Evolutionary conservation across 2,888 invertebrate species (phyloP).

Genomic region (Philereme vetulata): DNA sequence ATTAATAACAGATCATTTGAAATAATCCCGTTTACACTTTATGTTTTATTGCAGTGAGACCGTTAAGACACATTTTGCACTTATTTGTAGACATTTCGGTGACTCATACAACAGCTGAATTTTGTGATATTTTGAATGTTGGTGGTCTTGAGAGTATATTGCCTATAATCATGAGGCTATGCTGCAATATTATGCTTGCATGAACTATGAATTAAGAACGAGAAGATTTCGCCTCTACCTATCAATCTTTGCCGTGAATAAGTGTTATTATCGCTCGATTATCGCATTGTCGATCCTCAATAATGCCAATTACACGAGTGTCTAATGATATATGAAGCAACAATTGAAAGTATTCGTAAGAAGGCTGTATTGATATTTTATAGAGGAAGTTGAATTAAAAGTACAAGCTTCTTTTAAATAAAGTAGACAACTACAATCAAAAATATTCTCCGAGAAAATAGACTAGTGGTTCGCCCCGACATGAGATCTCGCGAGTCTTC

Average conservation of each 20-base stretch:
- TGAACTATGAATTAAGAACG: constrained; percentile 66
- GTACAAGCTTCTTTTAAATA: too few relatives aligned
- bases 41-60: too few relatives aligned
- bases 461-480: too few relatives aligned
- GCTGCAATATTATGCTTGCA: constrained; percentile 54
- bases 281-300: constrained; percentile 37
- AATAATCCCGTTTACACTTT: too few relatives aligned
- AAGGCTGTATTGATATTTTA: not conserved
- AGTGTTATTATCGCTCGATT: constrained; percentile 44
- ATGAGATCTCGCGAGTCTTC: too few relatives aligned
- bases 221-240: constrained; percentile 52
- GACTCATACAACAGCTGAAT: too few relatives aligned
- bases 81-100: too few relatives aligned
- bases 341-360: not conserved
- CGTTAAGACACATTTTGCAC: too few relatives aligned
- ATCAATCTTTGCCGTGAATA: constrained; percentile 38
- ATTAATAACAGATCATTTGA: too few relatives aligned
- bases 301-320: constrained; percentile 28
- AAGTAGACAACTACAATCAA: too few relatives aligned
- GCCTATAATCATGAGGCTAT: constrained; percentile 48
- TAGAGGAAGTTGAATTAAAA: too few relatives aligned
- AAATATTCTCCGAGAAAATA: too few relatives aligned
- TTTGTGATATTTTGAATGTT: constrained; percentile 30
- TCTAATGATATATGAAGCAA: not conserved
- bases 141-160: constrained; percentile 22